Evolutionary conservation across 2,888 invertebrate genomes (phyloP).

Genomic region (Diadegma fenestrale): DNA sequence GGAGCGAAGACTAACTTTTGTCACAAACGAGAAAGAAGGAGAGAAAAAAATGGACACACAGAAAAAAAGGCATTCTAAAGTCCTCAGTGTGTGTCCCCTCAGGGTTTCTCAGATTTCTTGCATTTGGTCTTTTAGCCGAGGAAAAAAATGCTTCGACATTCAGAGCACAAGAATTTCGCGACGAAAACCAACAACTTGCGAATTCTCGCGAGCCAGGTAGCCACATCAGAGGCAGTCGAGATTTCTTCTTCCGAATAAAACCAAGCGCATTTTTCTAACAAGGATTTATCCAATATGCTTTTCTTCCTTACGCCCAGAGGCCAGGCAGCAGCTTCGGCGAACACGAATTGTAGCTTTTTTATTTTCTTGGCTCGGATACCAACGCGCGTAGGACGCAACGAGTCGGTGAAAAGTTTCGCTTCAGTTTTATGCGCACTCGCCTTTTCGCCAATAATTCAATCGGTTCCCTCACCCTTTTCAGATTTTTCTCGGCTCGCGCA

Average conservation of each 20-base stretch:
- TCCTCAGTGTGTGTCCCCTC: constrained; percentile 44
- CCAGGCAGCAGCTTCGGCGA: constrained; percentile 51
- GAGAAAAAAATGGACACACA: constrained; percentile 33
- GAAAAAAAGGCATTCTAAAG: constrained; percentile 54
- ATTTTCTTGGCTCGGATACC: constrained; percentile 26
- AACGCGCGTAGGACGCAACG: background rate
- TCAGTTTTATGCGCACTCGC: constrained; percentile 49
- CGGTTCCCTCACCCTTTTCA: constrained; percentile 58
- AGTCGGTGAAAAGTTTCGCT: constrained; percentile 69
- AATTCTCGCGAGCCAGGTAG: background rate
- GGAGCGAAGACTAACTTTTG: constrained; percentile 55
- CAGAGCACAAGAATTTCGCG: constrained; percentile 8
- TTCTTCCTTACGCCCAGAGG: constrained; percentile 45
- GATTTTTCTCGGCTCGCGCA: constrained; percentile 53
- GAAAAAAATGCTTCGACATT: constrained; percentile 23
- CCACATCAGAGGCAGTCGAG: background rate
- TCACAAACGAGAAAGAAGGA: constrained; percentile 43
- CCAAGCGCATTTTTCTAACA: constrained; percentile 41
- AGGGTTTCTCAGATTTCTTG: constrained; percentile 61
- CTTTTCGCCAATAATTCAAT: constrained; percentile 74
- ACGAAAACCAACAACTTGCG: constrained; percentile 1
- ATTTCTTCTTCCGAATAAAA: background rate
- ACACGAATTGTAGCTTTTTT: constrained; percentile 68
- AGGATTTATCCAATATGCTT: constrained; percentile 57
- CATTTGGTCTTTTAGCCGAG: constrained; percentile 12